Evolutionary conservation across 2,113 vertebrate species (phyloP), one percentile per base, ranked within the genome.

Genomic region (Notarius quadriscutis): DNA sequence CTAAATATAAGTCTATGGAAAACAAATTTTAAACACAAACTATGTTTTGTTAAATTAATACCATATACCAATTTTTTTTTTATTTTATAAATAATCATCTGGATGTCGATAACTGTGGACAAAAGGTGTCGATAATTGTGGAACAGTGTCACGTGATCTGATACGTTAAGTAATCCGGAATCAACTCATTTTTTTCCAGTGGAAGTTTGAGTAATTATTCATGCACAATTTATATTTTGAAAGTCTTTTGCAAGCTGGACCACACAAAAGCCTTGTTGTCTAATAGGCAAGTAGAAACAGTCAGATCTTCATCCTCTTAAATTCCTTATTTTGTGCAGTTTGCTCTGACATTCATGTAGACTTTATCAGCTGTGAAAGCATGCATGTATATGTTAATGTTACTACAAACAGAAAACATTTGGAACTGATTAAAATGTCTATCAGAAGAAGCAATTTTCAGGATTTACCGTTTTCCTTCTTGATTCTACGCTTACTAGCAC

Each of bases 271-370:
- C 53, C 22, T 25, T 0, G 11, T 30, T 51, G 41, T 51, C 51
- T 2, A 41, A 41, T 41, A 41, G 34, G 1, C 34, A 41, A 41
- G 34, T 41, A 41, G 34, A 41, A 41, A 6, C 11, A 20, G 53
- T 83, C 71, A 69, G 15, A 72, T 69, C 18, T 58, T 74, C 69
- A 75, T 84, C 74, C 25, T 27, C 71, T 41, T 22, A 34, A 15
- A 17, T n/a, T 74, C 51, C 65, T 91, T 88, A 93, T 81, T 60
- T 88, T 86, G 95, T 94, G 91, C 88, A 88, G 88, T 94, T 93
- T 25, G 93, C 92, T 69, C 93, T 93, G 67, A 95, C 93, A 72
- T 96, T 96, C 95, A 95, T 94, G 72, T 96, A 96, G 88, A 95
- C 92, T 86, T 94, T 93, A 67, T 96, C n/a, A 84, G 93, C 95